These are phyloP conservation scores for Drosophila buzzatii DNA, from an alignment of 2,888 invertebrate genomes.

Conservation along the genomic window DNA sequence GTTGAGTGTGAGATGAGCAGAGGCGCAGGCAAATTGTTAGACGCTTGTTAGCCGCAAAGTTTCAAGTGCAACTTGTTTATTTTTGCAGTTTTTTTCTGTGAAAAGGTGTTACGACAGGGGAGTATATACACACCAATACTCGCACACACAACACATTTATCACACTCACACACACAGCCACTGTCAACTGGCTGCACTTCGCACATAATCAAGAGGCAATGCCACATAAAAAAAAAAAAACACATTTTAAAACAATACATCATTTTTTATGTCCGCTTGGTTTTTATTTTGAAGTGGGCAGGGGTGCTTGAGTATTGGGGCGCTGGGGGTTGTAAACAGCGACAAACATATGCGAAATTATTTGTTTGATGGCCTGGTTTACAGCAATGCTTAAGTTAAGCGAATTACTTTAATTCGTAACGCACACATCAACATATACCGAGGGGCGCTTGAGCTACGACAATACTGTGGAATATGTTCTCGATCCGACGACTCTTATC, in stretches of 20 bases:
- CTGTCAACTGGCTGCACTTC: constrained; percentile 45
- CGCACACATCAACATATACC: constrained; percentile 14
- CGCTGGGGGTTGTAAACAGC: constrained; percentile 20
- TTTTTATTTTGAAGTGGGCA: not conserved
- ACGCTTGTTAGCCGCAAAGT: constrained; percentile 68
- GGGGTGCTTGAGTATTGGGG: not conserved
- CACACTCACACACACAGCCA: constrained; percentile 9
- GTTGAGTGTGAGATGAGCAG: constrained; percentile 9
- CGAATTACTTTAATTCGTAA: constrained; percentile 76
- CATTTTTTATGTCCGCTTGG: constrained; percentile 55
- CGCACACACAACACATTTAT: constrained; percentile 25
- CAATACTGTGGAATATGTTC: too few species aligned
- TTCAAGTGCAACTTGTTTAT: constrained; percentile 56
- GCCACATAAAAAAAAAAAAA: constrained; percentile 28
- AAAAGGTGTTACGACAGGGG: constrained; percentile 17
- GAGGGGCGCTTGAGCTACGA: not conserved
- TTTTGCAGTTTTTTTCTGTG: not conserved
- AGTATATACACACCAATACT: constrained; percentile 10
- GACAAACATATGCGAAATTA: constrained; percentile 48
- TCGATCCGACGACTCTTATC: not conserved
- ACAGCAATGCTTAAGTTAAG: constrained; percentile 49
- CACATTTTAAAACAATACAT: constrained; percentile 65
- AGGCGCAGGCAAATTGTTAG: constrained; percentile 45
- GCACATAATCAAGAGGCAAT: constrained; percentile 63
- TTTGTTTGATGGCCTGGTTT: constrained; percentile 65